A percentile compares a stretch with the other conserved stretches of the same genome.
Evolutionary conservation across 2,797 vertebrate genomes (phyloP).

Genomic region (Echeneis naucrates): DNA sequence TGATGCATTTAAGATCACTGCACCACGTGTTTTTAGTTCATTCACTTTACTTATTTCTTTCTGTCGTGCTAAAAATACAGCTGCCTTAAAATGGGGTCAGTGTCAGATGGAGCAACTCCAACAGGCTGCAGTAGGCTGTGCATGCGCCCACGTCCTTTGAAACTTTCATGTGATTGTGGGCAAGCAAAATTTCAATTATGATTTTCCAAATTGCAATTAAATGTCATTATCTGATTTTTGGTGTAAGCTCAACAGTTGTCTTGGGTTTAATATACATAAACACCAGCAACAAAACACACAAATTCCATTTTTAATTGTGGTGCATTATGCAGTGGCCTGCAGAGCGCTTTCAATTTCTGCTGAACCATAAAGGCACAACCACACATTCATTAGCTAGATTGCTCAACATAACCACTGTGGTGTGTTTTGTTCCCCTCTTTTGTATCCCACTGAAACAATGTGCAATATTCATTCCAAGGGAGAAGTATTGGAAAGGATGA

Average conservation of each 20-base stretch:
- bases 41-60: conserved; percentile 32
- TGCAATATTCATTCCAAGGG: conserved; percentile 39
- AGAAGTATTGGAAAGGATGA: conserved; percentile 41
- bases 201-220: too few species aligned
- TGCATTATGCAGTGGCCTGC: conserved; percentile 42
- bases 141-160: background rate
- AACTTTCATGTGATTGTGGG: conserved; percentile 5
- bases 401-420: conserved; percentile 55
- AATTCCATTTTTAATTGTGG: conserved; percentile 60
- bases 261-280: conserved; percentile 35
- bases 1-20: conserved; percentile 35
- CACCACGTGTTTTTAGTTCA: conserved; percentile 40
- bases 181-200: conserved; percentile 7
- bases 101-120: conserved; percentile 29
- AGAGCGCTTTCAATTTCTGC: conserved; percentile 54
- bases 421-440: conserved; percentile 38
- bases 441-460: conserved; percentile 55
- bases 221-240: conserved; percentile 1
- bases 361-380: conserved; percentile 57
- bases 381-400: conserved; percentile 70
- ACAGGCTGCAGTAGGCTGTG: conserved; percentile 19
- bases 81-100: conserved; percentile 21
- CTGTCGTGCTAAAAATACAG: conserved; percentile 41
- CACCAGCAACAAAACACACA: conserved; percentile 35
- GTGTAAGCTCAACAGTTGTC: conserved; percentile 23